A percentile compares a stretch with the other conserved stretches of the same genome.
Evolutionary conservation across 2,113 vertebrate genomes (phyloP).

Genomic region (Rana temporaria): DNA sequence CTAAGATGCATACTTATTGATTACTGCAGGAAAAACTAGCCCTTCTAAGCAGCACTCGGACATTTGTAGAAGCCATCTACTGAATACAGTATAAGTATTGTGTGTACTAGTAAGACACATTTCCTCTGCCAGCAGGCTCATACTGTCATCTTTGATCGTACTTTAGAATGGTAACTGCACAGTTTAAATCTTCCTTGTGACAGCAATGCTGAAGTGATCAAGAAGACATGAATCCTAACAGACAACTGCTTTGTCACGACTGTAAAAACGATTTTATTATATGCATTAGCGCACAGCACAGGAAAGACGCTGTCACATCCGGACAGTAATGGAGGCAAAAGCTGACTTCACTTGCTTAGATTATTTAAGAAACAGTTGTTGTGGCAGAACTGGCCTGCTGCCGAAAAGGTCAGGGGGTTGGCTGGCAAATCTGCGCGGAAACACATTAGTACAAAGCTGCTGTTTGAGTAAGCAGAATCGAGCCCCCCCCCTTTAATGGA

Average conservation of each 20-base stretch:
- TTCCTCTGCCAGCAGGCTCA: not conserved
- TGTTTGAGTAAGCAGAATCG: constrained; percentile 59
- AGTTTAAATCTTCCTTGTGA: not conserved
- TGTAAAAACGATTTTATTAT: constrained; percentile 12
- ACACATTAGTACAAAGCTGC: constrained; percentile 62
- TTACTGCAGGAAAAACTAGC: not conserved
- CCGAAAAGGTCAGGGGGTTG: constrained; percentile 65
- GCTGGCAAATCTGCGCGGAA: constrained; percentile 68
- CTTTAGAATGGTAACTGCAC: not conserved
- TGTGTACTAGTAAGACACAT: not conserved
- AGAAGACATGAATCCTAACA: not conserved
- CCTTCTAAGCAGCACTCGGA: constrained; percentile 3
- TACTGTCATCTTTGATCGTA: not conserved
- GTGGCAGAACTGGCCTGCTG: constrained; percentile 58
- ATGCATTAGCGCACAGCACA: constrained; percentile 47
- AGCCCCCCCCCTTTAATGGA: constrained; percentile 54
- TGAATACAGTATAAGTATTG: not conserved
- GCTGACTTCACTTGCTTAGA: constrained; percentile 40
- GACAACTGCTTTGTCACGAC: no score
- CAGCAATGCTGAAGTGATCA: not conserved
- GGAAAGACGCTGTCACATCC: constrained; percentile 60
- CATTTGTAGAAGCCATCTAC: not conserved
- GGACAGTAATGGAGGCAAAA: constrained; percentile 59
- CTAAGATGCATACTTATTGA: constrained; percentile 33
- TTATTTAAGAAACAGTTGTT: constrained; percentile 61